Base-by-base conservation (phyloP, 2,888 invertebrate species). In the Parnassius mnemosyne region DNA sequence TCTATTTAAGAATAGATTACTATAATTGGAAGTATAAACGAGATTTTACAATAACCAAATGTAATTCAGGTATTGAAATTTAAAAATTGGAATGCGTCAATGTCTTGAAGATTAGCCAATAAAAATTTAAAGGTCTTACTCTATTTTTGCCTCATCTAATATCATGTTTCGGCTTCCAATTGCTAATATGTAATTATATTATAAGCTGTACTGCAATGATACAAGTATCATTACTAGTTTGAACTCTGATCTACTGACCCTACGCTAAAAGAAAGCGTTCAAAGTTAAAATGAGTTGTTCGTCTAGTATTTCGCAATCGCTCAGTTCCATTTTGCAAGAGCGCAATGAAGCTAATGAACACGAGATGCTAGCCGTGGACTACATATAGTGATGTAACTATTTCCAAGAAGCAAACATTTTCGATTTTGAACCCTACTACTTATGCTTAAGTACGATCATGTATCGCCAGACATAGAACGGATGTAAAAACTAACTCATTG, bases 271-370 rank as follows among this genome's bases (percentile, higher is more conserved):
- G 57, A 61, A 64, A 61, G 57, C 57, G 55, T 52, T 42, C 46
- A 42, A 3, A 16, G 55, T 43, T 53, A 63, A 64, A 56, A 59
- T 52, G 59, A 62, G 53, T 56, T 59, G 64, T 64, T 65, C 65
- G 55, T 56, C 42, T 61, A 65, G 53, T 57, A 71, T 81, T 77
- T 79, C 74, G 82, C 77, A 84, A 84, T 74, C 71, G 72, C 69
- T 75, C 75, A 74, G 73, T 72, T 71, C 72, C 68, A 71, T 83
- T 80, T 77, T 74, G 81, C 79, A 81, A 83, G 66, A 65, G 69
- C 65, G 71, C 80, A 84, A 83, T 83, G 80, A 76, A 81, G 73
- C 79, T 85, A 85, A 85, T 84, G 82, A 84, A 82, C 73, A 74
- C 67, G 68, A 64, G 72, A 71, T 69, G 73, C 76, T 66, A 65